Evolutionary conservation across 2,888 invertebrate genomes (phyloP).

Genomic region (Trimorus sp.): DNA sequence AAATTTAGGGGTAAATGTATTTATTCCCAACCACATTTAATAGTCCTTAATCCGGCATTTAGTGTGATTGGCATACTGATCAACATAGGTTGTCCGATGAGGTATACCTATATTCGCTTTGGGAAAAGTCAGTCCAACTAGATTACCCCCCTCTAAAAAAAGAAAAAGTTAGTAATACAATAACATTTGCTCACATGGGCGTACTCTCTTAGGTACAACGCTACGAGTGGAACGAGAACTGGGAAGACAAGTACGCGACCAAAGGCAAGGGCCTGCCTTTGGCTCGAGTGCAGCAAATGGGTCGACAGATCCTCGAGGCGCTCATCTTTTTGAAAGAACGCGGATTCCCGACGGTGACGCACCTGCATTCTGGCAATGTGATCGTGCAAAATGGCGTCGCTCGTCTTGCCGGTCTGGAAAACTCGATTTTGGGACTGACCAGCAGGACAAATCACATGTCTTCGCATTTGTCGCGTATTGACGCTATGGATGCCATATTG

Average conservation of each 20-base stretch:
- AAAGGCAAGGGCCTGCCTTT: constrained; percentile 87
- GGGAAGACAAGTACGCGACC: constrained; percentile 88
- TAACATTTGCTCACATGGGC: too few relatives aligned
- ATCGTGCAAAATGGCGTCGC: constrained; percentile 96
- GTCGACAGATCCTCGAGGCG: constrained; percentile 93
- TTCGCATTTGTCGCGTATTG: constrained; percentile 82
- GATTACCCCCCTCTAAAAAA: too few relatives aligned
- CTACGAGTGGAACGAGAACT: constrained; percentile 88
- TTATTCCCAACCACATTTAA: too few relatives aligned
- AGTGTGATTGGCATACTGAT: too few relatives aligned
- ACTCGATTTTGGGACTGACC: constrained; percentile 89
- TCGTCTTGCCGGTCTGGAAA: constrained; percentile 93
- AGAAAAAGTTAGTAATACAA: too few relatives aligned
- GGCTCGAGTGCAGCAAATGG: constrained; percentile 92
- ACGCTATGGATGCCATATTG: constrained; percentile 86
- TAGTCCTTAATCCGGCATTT: too few relatives aligned
- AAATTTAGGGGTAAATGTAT: constrained; percentile 87
- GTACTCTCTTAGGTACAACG: too few relatives aligned
- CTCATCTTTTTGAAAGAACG: constrained; percentile 92
- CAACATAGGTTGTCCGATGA: too few relatives aligned
- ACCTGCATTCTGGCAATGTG: constrained; percentile 95
- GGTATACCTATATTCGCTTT: too few relatives aligned
- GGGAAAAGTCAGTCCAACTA: too few relatives aligned
- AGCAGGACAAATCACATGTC: constrained; percentile 84
- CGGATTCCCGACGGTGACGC: constrained; percentile 93